Conservation (phyloP, 1,140 invertebrate genomes). For the Achroia grisella region DNA sequence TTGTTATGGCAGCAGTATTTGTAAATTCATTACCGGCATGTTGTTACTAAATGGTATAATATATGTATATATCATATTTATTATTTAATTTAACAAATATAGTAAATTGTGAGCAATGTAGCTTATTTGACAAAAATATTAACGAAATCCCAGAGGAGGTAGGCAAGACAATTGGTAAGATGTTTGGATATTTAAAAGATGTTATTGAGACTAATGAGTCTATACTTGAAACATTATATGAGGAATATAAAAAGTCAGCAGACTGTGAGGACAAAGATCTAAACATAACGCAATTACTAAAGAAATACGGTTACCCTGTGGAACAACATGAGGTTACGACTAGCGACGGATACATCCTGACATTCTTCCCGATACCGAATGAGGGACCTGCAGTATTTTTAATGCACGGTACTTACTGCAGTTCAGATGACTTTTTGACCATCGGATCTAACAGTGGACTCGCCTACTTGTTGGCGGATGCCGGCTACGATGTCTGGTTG, state of each 20-base stretch:
- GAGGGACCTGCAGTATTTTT: constrained; percentile 5
- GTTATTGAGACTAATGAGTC: no score
- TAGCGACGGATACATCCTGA: background rate
- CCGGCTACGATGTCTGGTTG: constrained; percentile 83
- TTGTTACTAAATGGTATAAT: no score
- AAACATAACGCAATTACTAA: background rate
- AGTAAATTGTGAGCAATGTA: no score
- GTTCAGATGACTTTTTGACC: constrained; percentile 77
- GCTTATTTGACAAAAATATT: no score
- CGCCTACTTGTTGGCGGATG: constrained; percentile 77
- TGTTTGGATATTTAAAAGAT: no score
- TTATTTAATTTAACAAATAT: no score
- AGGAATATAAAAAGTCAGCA: background rate
- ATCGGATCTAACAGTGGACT: constrained; percentile 75
- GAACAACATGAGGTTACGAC: background rate
- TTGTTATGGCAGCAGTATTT: no score
- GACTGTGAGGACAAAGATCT: background rate
- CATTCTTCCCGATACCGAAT: background rate
- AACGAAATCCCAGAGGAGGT: no score
- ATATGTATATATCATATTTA: no score
- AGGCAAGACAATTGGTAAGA: no score
- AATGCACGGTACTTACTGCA: constrained; percentile 77
- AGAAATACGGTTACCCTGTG: background rate
- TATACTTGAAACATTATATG: background rate
- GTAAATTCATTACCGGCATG: no score